A percentile compares a stretch with the other conserved stretches of the same genome.
Conservation (phyloP, 2,113 vertebrate genomes). For the Nettapus auritus region DNA sequence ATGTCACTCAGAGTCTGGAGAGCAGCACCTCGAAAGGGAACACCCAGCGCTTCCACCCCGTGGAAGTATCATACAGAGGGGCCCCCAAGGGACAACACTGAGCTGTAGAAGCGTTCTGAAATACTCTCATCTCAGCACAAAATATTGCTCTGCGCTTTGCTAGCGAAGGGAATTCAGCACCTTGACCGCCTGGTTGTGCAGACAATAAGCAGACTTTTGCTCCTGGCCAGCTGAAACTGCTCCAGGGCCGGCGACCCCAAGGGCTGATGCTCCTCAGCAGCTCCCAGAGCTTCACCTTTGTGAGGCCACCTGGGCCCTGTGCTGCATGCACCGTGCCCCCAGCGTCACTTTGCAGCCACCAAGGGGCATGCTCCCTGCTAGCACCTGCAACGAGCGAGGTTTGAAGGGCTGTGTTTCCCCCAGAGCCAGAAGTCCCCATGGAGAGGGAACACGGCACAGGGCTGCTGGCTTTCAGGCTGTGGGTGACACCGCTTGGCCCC, state of each 20-base stretch:
- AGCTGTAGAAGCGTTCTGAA: neutral
- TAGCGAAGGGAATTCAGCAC: conserved; percentile 10
- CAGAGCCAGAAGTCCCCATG: neutral
- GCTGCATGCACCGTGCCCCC: neutral
- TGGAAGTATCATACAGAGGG: neutral
- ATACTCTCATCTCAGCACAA: conserved; percentile 26
- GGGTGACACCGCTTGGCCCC: neutral
- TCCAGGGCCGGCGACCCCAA: neutral
- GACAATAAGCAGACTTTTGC: conserved; percentile 19
- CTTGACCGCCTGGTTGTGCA: neutral
- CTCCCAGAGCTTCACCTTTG: neutral
- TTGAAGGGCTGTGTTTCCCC: rapidly evolving
- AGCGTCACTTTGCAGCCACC: neutral
- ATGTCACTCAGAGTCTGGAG: neutral
- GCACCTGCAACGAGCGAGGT: rapidly evolving
- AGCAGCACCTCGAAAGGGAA: conserved; percentile 5
- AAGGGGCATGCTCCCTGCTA: neutral
- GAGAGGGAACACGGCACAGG: neutral
- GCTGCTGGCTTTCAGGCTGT: neutral
- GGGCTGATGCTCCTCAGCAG: neutral
- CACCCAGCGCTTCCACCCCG: neutral
- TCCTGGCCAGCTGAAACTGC: conserved; percentile 26
- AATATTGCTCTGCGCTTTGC: conserved; percentile 2
- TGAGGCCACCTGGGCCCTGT: rapidly evolving
- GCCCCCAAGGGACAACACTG: neutral